These are phyloP conservation scores for Apeira syringaria DNA, from an alignment of 2,888 invertebrate genomes.

Conservation along the genomic window DNA sequence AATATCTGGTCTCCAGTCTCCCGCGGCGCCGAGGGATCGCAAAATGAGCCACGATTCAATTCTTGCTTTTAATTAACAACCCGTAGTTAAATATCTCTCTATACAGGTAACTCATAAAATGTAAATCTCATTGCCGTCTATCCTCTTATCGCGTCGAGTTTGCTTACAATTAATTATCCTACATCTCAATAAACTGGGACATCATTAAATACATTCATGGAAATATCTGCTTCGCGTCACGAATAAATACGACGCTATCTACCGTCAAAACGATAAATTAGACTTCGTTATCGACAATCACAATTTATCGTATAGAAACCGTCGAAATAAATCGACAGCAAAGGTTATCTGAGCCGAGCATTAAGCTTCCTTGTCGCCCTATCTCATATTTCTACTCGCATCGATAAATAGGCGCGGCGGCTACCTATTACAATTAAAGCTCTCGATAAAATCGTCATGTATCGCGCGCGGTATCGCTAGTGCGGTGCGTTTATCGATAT, in stretches of 20 bases:
- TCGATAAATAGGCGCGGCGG: slow-evolving; percentile 52
- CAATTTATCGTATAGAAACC: slow-evolving; percentile 43
- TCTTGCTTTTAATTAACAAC: slow-evolving; percentile 32
- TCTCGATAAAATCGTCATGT: slow-evolving; percentile 62
- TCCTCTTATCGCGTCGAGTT: slow-evolving; percentile 1
- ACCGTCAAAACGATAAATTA: slow-evolving; percentile 29
- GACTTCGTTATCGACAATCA: slow-evolving; percentile 36
- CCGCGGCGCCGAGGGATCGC: slow-evolving; percentile 17
- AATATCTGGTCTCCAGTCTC: slow-evolving; percentile 40
- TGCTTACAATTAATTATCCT: slow-evolving; percentile 18
- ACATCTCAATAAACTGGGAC: slow-evolving; percentile 9
- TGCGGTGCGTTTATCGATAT: slow-evolving; percentile 57
- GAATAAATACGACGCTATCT: slow-evolving; percentile 12
- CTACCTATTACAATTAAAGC: slow-evolving; percentile 67
- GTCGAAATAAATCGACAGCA: slow-evolving; percentile 48
- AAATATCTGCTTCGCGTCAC: slow-evolving; percentile 12
- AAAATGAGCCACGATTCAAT: slow-evolving; percentile 26
- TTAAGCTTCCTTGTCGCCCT: slow-evolving; percentile 56
- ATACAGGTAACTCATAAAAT: slow-evolving; percentile 20
- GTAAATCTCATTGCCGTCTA: slow-evolving; percentile 9
- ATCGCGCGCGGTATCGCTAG: slow-evolving; percentile 57
- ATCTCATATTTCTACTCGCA: slow-evolving; percentile 53
- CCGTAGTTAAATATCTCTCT: slow-evolving; percentile 19
- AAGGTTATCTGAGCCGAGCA: slow-evolving; percentile 48
- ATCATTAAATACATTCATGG: slow-evolving; percentile 13